These are phyloP conservation scores for Fukomys damarensis DNA, from an alignment of 2,113 vertebrate genomes.

Conservation along the genomic window DNA sequence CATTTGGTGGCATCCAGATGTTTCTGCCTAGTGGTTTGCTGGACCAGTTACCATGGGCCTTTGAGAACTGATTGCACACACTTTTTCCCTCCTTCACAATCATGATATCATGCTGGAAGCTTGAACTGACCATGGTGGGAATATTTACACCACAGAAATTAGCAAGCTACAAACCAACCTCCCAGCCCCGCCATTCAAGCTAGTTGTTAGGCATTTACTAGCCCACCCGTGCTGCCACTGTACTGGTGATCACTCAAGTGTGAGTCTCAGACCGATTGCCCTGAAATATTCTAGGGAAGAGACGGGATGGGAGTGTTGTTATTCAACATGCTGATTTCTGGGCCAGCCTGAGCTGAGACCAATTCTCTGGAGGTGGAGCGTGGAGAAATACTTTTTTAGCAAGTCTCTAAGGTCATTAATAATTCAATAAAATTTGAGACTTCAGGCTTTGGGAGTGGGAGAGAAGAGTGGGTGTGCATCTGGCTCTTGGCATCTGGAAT, in stretches of 20 bases:
- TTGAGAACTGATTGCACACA: neutral
- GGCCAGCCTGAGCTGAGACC: constrained; percentile 15
- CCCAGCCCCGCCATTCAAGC: neutral
- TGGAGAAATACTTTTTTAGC: constrained; percentile 59
- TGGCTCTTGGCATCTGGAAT: constrained; percentile 72
- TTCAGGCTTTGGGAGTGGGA: constrained; percentile 66
- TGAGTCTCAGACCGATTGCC: neutral
- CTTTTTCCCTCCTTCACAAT: neutral
- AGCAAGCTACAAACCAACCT: neutral
- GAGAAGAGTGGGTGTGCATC: constrained; percentile 75
- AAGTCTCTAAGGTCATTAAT: constrained; percentile 61
- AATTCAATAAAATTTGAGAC: constrained; percentile 66
- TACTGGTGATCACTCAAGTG: neutral
- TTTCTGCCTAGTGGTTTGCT: neutral
- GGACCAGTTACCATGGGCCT: neutral
- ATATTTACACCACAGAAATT: constrained; percentile 18
- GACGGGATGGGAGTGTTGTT: neutral
- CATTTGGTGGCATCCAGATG: constrained; percentile 60
- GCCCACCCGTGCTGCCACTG: neutral
- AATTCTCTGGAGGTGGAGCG: constrained; percentile 49
- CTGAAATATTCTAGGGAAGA: constrained; percentile 16
- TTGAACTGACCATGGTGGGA: neutral
- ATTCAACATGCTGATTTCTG: constrained; percentile 37
- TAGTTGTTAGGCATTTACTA: neutral
- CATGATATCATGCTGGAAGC: neutral